These are phyloP conservation scores for Labeo calbasu DNA, from an alignment of 2,797 vertebrate genomes.

Conservation along the genomic window DNA sequence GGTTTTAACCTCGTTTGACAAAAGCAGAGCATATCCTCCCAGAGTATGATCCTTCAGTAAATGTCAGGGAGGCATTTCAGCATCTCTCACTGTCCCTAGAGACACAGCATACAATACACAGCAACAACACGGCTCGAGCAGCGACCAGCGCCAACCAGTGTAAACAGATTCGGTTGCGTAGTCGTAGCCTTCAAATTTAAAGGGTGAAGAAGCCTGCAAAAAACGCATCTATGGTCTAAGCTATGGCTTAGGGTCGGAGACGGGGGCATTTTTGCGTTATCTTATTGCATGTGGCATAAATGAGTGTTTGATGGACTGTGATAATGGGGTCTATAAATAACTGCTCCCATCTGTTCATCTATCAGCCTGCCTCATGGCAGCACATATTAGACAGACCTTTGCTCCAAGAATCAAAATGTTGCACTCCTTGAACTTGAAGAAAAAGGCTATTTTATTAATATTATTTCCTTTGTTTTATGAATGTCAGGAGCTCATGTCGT, in stretches of 20 bases:
- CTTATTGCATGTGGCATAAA: slow-evolving; percentile 66
- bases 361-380: slow-evolving; percentile 73
- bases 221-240: slow-evolving; percentile 2
- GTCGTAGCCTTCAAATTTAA: slow-evolving; percentile 23
- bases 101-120: slow-evolving; percentile 40
- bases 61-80: slow-evolving; percentile 62
- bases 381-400: slow-evolving; percentile 64
- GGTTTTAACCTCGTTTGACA: slow-evolving; percentile 64
- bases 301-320: slow-evolving; percentile 79
- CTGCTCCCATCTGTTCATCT: slow-evolving; percentile 83
- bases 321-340: slow-evolving; percentile 84
- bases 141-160: slow-evolving; percentile 22
- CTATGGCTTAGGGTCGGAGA: slow-evolving; percentile 7
- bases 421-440: not conserved
- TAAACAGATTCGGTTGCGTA: slow-evolving; percentile 23
- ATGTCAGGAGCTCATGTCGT: not conserved
- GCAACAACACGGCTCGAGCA: slow-evolving; percentile 34
- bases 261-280: slow-evolving; percentile 54
- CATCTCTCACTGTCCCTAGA: slow-evolving; percentile 39
- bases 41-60: slow-evolving; percentile 56
- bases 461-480: not conserved
- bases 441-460: not conserved
- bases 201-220: slow-evolving; percentile 15
- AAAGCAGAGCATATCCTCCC: slow-evolving; percentile 51
- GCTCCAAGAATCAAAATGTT: slow-evolving; percentile 44